These are phyloP conservation scores for Malacoraja senta DNA, from an alignment of 2,797 vertebrate species.

Conservation along the genomic window DNA sequence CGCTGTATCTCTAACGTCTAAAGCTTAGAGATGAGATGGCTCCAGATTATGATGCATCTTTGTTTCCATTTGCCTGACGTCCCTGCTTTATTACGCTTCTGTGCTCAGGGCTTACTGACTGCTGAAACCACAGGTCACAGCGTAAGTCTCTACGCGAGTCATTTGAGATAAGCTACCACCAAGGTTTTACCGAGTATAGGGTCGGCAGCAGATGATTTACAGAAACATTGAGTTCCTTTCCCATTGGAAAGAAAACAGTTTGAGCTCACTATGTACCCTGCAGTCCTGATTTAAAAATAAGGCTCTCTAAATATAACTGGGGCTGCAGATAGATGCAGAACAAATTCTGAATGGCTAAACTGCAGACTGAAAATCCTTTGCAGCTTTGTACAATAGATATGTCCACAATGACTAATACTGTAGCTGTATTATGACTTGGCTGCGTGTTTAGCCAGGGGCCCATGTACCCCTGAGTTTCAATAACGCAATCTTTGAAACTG, in stretches of 20 bases:
- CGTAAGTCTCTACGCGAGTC: no score
- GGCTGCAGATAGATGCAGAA: background rate
- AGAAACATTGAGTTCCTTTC: slow-evolving; percentile 12
- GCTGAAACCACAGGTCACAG: background rate
- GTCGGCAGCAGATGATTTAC: background rate
- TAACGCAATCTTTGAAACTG: background rate
- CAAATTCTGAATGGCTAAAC: background rate
- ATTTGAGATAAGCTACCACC: background rate
- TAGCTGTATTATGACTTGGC: background rate
- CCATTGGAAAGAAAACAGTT: background rate
- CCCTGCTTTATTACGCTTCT: background rate
- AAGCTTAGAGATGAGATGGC: background rate
- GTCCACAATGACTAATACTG: background rate
- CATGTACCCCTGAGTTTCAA: no score
- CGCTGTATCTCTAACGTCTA: no score
- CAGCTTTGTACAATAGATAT: background rate
- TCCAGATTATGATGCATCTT: background rate
- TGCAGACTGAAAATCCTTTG: background rate
- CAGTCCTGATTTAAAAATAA: background rate
- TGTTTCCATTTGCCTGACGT: no score
- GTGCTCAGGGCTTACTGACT: background rate
- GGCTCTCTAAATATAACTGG: background rate
- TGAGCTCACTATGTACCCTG: background rate
- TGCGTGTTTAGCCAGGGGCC: background rate
- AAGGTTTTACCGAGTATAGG: background rate